Evolutionary conservation across 1,140 invertebrate genomes (phyloP).

Genomic region (Drosophila sp.): DNA sequence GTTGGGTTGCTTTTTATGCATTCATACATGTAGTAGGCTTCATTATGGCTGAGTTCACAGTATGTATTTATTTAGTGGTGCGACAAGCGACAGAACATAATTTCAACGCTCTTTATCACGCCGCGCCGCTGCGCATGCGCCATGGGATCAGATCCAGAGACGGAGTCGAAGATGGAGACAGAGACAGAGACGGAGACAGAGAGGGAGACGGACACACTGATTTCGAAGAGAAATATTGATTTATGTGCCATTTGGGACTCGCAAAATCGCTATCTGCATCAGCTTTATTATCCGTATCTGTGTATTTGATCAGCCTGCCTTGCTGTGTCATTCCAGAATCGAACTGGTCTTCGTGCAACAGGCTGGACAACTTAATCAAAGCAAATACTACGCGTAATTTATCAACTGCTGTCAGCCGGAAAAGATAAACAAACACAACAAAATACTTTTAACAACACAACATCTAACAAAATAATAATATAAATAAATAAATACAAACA

Average conservation of each 20-base stretch:
- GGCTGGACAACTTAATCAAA: slow-evolving; percentile 70
- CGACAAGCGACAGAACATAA: slow-evolving; percentile 78
- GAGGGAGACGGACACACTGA: neutral
- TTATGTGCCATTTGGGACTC: slow-evolving; percentile 56
- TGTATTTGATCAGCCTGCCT: slow-evolving; percentile 41
- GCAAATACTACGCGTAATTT: slow-evolving; percentile 65
- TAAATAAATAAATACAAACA: slow-evolving; percentile 43
- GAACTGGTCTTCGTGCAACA: slow-evolving; percentile 20
- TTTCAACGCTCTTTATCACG: slow-evolving; percentile 78
- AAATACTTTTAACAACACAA: slow-evolving; percentile 19
- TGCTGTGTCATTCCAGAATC: slow-evolving; percentile 7
- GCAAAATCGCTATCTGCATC: slow-evolving; percentile 23
- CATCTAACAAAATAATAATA: slow-evolving; percentile 19
- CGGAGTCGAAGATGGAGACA: neutral
- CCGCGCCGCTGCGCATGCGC: slow-evolving; percentile 70
- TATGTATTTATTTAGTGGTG: slow-evolving; percentile 75
- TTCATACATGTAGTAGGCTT: slow-evolving; percentile 47
- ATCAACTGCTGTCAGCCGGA: slow-evolving; percentile 69
- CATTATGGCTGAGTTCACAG: slow-evolving; percentile 68
- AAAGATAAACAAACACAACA: slow-evolving; percentile 52
- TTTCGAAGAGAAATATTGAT: slow-evolving; percentile 63
- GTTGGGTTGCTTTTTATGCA: slow-evolving; percentile 64
- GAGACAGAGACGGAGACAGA: neutral
- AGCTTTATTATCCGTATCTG: slow-evolving; percentile 35
- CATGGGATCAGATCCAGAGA: slow-evolving; percentile 8